Base-by-base conservation (phyloP, 2,797 vertebrate genomes). In the Ctenosaura bakeri region DNA sequence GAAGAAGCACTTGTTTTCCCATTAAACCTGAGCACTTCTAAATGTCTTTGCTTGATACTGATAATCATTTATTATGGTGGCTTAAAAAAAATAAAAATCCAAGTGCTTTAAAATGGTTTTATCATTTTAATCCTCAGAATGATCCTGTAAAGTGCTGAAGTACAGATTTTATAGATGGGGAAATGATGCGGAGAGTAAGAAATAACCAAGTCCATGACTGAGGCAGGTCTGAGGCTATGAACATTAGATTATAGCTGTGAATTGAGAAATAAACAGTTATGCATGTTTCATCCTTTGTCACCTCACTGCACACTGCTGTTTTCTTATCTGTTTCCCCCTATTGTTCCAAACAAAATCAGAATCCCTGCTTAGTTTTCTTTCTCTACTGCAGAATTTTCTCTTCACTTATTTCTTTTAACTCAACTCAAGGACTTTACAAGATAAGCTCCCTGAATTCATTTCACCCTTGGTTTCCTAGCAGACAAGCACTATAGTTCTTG, bases 391-490 rank as follows among this genome's bases (percentile, higher is more conserved):
- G 46, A 87, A 90, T 86, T 87, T 90, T 90, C 85, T 83, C 35
- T 88, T 52, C 50, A 78, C 73, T 76, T 84, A 85, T 86, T 86
- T 86, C 78, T 83, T 86, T 89, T 89, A n/a, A 66, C 78, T 83
- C 56, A 89, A 83, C 59, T 69, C 78, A 64, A 77, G 59, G 90
- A 78, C 69, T 59, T 24, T 50, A 64, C 46, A 89, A 91, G 88
- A 91, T 91, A 91, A 89, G 88, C 78, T 82, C 62, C 46, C 83
- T 83, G 59, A 91, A 89, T 91, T 89, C 88, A 90, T 89, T 91
- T 83, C 83, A 86, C 80, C 88, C 73, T 89, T 88, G 88, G 88
- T 85, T 91, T 83, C 90, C 81, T 91, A 89, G 78, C 83, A 69
- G 83, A 86, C 78, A 91, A 77, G 84, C 59, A 86, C 71, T 50